phyloP scores from a whole-genome alignment of 2,113 vertebrate species.

The Paratilapia polleni region DNA sequence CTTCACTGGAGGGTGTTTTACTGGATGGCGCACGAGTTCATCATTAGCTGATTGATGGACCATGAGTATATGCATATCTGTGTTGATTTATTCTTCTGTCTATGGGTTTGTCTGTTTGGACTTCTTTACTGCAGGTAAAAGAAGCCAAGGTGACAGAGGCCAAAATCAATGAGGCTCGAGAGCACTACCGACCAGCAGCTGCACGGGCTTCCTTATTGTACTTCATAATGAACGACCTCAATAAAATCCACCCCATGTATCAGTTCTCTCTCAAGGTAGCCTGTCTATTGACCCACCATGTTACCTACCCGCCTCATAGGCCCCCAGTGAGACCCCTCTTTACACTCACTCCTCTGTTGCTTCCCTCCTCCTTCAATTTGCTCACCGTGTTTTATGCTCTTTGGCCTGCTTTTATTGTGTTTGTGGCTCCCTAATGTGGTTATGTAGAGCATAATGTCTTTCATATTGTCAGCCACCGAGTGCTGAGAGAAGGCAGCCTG shows the following conservation, averaged over 20 bases:
- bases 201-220: conserved; percentile 90
- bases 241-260: conserved; percentile 95
- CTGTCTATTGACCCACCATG: conserved; percentile 49
- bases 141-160: conserved; percentile 89
- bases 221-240: conserved; percentile 94
- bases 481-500: conserved; percentile 56
- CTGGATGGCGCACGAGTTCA: conserved; percentile 14
- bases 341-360: conserved; percentile 32
- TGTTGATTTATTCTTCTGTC: not conserved
- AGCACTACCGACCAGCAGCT: conserved; percentile 89
- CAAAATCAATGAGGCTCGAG: conserved; percentile 91
- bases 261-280: conserved; percentile 86
- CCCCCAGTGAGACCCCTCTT: conserved; percentile 54
- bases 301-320: conserved; percentile 28
- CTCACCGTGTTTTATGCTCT: conserved; percentile 70
- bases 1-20: conserved; percentile 44
- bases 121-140: conserved; percentile 85
- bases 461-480: conserved; percentile 66
- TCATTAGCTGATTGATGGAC: conserved; percentile 41
- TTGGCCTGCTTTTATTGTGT: conserved; percentile 70
- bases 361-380: conserved; percentile 37
- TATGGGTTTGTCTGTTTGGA: conserved; percentile 16
- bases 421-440: conserved; percentile 75
- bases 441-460: conserved; percentile 71
- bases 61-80: not conserved